Percentiles rank a stretch among this genome's conserved stretches.
These are phyloP conservation scores for Eulemur albifrons DNA, from an alignment of 2,797 vertebrate species.

Conservation along the genomic window DNA sequence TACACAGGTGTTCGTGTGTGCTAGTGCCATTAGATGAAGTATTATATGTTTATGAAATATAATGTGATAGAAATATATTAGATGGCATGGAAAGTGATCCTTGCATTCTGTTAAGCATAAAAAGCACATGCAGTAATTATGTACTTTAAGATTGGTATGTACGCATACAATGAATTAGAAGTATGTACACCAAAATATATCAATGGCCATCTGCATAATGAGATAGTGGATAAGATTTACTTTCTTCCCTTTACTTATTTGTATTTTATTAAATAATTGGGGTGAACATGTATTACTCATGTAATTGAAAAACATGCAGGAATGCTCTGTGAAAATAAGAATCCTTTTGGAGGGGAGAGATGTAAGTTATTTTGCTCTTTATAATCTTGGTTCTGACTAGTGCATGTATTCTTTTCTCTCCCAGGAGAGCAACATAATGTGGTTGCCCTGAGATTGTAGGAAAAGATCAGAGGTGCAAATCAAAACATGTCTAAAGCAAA, in stretches of 20 bases:
- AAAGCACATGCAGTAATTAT: neutral
- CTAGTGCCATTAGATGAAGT: neutral
- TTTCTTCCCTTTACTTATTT: neutral
- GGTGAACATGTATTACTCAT: neutral
- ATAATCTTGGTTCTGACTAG: neutral
- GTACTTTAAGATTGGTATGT: neutral
- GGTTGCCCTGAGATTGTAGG: neutral
- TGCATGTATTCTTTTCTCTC: neutral
- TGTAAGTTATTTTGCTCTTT: neutral
- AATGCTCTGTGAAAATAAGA: neutral
- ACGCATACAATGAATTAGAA: neutral
- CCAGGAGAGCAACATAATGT: neutral
- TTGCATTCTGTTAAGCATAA: neutral
- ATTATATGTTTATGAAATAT: neutral
- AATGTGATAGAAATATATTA: neutral
- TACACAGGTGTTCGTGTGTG: neutral
- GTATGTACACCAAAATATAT: neutral
- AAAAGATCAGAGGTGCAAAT: neutral
- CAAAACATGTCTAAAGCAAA: neutral
- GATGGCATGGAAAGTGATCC: neutral
- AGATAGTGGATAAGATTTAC: neutral
- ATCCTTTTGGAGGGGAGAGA: neutral
- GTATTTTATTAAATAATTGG: constrained; percentile 7
- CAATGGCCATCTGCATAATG: neutral
- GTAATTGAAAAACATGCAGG: neutral